These are phyloP conservation scores for Rhingia campestris DNA, from an alignment of 2,888 invertebrate genomes.

Conservation along the genomic window DNA sequence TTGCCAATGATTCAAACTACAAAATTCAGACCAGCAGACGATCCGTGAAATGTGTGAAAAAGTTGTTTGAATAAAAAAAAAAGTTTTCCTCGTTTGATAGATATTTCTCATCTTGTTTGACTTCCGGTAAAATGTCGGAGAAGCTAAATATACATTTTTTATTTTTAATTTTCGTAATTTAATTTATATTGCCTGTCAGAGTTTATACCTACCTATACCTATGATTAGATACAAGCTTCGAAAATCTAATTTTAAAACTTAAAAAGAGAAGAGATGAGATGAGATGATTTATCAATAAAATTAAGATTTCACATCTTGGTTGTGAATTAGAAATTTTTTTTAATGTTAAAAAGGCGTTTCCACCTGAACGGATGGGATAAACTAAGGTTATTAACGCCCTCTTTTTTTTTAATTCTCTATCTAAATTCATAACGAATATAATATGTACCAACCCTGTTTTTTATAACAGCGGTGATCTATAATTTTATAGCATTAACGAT, in stretches of 20 bases:
- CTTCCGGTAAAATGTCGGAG: conserved; percentile 53
- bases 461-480: too few relatives aligned
- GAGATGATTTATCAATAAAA: too few relatives aligned
- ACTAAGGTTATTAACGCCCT: too few relatives aligned
- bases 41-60: conserved; percentile 36
- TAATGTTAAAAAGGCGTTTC: too few relatives aligned
- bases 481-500: too few relatives aligned
- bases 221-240: background rate
- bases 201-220: background rate
- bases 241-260: background rate
- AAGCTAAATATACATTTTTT: conserved; percentile 30
- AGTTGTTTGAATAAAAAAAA: background rate
- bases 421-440: too few relatives aligned
- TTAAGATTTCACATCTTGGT: too few relatives aligned
- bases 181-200: conserved; percentile 33
- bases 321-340: too few relatives aligned
- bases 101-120: conserved; percentile 52
- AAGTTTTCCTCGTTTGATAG: conserved; percentile 25
- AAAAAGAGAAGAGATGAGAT: background rate
- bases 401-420: too few relatives aligned
- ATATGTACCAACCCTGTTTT: too few relatives aligned
- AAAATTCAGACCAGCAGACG: conserved; percentile 29
- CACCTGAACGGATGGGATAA: too few relatives aligned
- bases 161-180: conserved; percentile 15
- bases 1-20: conserved; percentile 43